Evolutionary conservation across 1,140 invertebrate species (phyloP).

Genomic region (Caligus rogercresseyi): DNA sequence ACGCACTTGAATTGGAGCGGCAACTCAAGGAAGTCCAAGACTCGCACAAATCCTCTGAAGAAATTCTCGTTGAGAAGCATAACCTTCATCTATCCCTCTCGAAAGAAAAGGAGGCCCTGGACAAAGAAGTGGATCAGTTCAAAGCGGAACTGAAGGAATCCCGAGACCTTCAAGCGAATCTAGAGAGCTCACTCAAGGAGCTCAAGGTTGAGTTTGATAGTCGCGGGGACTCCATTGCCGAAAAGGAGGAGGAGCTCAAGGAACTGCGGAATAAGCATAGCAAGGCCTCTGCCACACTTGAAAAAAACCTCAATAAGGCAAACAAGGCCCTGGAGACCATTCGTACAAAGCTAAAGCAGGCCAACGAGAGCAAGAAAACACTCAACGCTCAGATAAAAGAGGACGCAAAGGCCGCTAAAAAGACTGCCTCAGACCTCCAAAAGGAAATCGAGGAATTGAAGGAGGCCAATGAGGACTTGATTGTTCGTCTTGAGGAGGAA

Average conservation of each 20-base stretch:
- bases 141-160: conserved; percentile 5
- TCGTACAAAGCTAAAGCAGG: background rate
- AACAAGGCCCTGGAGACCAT: conserved; percentile 1
- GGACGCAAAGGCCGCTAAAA: background rate
- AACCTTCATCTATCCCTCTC: background rate
- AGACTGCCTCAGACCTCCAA: background rate
- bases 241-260: conserved; percentile 12
- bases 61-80: conserved; percentile 1
- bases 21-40: background rate
- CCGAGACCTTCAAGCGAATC: background rate
- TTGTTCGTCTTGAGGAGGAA: background rate
- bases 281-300: background rate
- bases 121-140: background rate
- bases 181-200: background rate
- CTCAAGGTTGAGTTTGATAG: conserved; percentile 9
- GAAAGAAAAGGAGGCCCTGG: conserved; percentile 3
- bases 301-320: background rate
- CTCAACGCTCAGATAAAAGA: conserved; percentile 6
- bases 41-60: background rate
- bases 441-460: background rate
- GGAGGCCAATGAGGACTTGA: background rate
- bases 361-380: conserved; percentile 1
- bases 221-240: background rate
- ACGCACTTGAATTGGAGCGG: conserved; percentile 1
- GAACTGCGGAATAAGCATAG: background rate